phyloP scores from a whole-genome alignment of 2,797 vertebrate genomes.

The Passerculus sandwichensis region DNA sequence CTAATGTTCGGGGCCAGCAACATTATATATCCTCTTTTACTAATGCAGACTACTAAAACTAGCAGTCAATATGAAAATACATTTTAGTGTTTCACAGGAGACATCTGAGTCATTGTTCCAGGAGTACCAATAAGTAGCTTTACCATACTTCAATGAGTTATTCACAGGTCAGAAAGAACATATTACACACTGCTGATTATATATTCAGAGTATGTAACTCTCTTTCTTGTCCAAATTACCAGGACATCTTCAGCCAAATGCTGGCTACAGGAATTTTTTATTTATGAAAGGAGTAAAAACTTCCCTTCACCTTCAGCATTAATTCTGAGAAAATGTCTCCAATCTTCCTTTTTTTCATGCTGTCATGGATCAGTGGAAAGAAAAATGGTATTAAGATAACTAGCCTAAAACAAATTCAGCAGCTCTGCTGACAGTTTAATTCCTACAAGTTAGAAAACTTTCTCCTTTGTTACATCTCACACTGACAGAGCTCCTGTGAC shows the following conservation, averaged over 20 bases:
- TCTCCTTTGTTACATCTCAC: background rate
- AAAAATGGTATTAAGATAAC: conserved; percentile 13
- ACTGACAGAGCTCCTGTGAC: background rate
- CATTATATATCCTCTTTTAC: background rate
- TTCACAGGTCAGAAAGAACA: background rate
- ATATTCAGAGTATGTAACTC: background rate
- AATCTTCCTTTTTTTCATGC: background rate
- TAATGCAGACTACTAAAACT: background rate
- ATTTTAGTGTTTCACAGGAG: background rate
- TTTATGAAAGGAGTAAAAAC: conserved; percentile 14
- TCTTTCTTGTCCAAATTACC: background rate
- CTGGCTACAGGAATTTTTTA: background rate
- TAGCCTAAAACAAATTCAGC: background rate
- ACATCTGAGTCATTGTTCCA: background rate
- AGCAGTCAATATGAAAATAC: background rate
- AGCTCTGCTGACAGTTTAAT: background rate
- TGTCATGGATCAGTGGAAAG: background rate
- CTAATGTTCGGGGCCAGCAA: background rate
- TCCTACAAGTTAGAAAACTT: background rate
- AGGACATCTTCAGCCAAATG: background rate
- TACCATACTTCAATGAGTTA: background rate
- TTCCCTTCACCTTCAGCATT: background rate
- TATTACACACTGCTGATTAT: background rate
- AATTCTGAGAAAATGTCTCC: background rate
- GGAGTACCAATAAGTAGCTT: background rate